Evolutionary conservation across 2,888 invertebrate genomes (phyloP).

Genomic region (Chromoteleia sp.): DNA sequence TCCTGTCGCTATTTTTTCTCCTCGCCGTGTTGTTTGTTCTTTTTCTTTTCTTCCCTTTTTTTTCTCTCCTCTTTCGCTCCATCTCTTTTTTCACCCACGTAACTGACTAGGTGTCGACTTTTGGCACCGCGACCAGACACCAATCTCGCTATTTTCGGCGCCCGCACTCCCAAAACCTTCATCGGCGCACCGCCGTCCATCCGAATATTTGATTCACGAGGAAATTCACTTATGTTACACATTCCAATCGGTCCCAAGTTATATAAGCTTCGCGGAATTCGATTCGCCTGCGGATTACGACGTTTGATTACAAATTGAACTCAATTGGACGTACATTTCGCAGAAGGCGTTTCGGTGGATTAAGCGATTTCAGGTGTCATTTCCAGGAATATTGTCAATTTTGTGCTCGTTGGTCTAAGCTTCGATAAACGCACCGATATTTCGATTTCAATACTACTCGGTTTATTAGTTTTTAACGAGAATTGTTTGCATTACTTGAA

Average conservation of each 20-base stretch:
- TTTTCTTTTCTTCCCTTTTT: conserved; percentile 5
- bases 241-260: conserved; percentile 39
- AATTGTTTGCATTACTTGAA: too few species aligned
- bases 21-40: too few species aligned
- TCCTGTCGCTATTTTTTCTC: too few species aligned
- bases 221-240: conserved; percentile 50
- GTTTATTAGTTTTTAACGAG: too few species aligned
- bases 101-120: conserved; percentile 66
- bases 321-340: neutral
- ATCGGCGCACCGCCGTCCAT: conserved; percentile 21
- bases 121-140: conserved; percentile 68
- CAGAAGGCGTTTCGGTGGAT: too few species aligned
- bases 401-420: too few species aligned
- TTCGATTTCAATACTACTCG: too few species aligned
- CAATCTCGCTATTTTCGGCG: conserved; percentile 73
- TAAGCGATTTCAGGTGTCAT: too few species aligned
- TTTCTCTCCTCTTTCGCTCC: neutral
- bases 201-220: conserved; percentile 52
- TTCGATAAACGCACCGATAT: too few species aligned
- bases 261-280: conserved; percentile 36
- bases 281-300: neutral
- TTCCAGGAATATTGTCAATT: too few species aligned
- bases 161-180: conserved; percentile 18
- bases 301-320: conserved; percentile 8
- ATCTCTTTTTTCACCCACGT: conserved; percentile 70